Conservation (phyloP, 2,797 vertebrate species). For the Catamblyrhynchus diadema region DNA sequence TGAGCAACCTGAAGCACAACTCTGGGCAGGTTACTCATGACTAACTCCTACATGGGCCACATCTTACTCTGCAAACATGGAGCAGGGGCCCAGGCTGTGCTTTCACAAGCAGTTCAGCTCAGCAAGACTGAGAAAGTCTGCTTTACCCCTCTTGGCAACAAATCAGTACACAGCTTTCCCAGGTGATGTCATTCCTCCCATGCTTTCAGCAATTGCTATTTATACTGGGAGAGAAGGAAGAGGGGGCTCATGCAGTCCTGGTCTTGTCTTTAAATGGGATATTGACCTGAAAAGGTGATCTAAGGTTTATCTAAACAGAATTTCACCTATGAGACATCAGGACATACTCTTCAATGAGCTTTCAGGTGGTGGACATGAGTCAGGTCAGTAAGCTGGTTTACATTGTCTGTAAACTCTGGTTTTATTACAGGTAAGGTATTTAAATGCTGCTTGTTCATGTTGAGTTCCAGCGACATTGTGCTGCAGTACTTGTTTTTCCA, state of each 20-base stretch:
- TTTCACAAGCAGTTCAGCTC: conserved; percentile 67
- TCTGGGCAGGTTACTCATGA: conserved; percentile 74
- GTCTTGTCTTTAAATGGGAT: neutral
- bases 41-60: conserved; percentile 76
- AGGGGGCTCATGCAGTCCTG: neutral
- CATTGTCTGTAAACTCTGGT: neutral
- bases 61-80: conserved; percentile 80
- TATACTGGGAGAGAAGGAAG: neutral
- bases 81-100: conserved; percentile 53
- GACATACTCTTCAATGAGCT: neutral
- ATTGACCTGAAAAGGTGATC: neutral
- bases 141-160: neutral
- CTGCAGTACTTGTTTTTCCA: neutral
- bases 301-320: neutral
- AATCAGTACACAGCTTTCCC: conserved; percentile 6
- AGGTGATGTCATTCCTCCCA: neutral
- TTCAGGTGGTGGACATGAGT: neutral
- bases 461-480: neutral
- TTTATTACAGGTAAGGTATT: neutral
- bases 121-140: neutral
- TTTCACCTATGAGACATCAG: neutral
- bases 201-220: neutral
- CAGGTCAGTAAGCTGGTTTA: neutral
- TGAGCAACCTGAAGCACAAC: conserved; percentile 17
- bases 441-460: neutral